Evolutionary conservation across 2,113 vertebrate species (phyloP).

Genomic region (Camelus bactrianus): DNA sequence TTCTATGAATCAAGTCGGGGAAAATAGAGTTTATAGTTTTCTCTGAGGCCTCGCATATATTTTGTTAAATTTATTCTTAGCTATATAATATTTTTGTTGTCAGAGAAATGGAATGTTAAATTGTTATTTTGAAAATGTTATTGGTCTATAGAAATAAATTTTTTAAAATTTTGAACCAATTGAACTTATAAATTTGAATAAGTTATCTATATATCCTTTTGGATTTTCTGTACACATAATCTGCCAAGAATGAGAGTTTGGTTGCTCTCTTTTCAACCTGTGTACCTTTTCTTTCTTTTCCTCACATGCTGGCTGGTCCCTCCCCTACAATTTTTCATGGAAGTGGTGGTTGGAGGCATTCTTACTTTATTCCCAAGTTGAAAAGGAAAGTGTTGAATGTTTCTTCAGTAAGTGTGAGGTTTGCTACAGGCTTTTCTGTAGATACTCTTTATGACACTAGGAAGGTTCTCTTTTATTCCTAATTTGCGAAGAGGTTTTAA

Average conservation of each 20-base stretch:
- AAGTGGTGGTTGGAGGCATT: neutral
- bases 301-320: neutral
- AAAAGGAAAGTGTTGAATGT: neutral
- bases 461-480: neutral
- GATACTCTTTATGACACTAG: neutral
- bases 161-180: neutral
- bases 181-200: neutral
- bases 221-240: neutral
- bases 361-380: constrained; percentile 1
- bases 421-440: neutral
- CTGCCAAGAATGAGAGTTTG: neutral
- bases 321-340: neutral
- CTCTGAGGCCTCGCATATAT: neutral
- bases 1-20: neutral
- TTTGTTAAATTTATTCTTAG: neutral
- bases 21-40: neutral
- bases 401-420: neutral
- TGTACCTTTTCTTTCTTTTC: neutral
- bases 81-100: neutral
- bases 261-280: neutral
- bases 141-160: neutral
- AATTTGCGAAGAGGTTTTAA: neutral
- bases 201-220: neutral
- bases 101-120: neutral
- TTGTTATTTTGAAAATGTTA: constrained; percentile 2